Evolutionary conservation across 2,113 vertebrate genomes (phyloP).

Genomic region (Gadus chalcogrammus): DNA sequence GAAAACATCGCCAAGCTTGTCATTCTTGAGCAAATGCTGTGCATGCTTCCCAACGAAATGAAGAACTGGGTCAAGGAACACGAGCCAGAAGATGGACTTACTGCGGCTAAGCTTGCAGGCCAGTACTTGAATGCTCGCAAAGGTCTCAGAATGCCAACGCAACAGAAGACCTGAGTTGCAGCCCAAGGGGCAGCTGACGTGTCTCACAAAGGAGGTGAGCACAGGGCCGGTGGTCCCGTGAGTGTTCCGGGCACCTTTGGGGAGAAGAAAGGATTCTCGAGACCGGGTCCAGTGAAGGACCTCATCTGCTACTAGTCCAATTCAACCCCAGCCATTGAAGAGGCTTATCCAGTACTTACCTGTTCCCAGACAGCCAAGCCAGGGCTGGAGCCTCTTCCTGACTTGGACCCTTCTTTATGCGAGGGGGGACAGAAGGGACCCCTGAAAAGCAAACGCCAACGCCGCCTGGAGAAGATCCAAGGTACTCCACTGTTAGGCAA

Average conservation of each 20-base stretch:
- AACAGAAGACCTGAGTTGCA: background rate
- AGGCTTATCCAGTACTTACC: background rate
- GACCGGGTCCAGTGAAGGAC: background rate
- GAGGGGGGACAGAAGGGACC: constrained; percentile 5
- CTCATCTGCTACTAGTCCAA: background rate
- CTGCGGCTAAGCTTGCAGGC: background rate
- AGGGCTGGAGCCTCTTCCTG: constrained; percentile 9
- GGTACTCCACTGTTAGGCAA: background rate
- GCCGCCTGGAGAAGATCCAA: background rate
- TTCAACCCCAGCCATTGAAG: background rate
- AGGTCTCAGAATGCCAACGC: background rate
- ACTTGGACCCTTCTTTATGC: constrained; percentile 3
- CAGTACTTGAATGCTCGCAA: constrained; percentile 7
- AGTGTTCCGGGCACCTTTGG: background rate
- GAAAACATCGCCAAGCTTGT: constrained; percentile 5
- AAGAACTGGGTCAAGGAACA: constrained; percentile 10
- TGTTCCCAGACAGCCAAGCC: constrained; percentile 4
- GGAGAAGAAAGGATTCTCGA: background rate
- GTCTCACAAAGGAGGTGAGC: background rate
- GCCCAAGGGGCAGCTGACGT: background rate
- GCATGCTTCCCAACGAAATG: constrained; percentile 1
- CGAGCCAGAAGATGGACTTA: constrained; percentile 3
- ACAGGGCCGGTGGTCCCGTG: background rate
- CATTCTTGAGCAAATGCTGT: constrained; percentile 11
- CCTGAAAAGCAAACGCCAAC: background rate